Evolutionary conservation across 2,113 vertebrate genomes (phyloP), one percentile per base, ranked within the genome.

Genomic region (Motacilla tschutschensis): DNA sequence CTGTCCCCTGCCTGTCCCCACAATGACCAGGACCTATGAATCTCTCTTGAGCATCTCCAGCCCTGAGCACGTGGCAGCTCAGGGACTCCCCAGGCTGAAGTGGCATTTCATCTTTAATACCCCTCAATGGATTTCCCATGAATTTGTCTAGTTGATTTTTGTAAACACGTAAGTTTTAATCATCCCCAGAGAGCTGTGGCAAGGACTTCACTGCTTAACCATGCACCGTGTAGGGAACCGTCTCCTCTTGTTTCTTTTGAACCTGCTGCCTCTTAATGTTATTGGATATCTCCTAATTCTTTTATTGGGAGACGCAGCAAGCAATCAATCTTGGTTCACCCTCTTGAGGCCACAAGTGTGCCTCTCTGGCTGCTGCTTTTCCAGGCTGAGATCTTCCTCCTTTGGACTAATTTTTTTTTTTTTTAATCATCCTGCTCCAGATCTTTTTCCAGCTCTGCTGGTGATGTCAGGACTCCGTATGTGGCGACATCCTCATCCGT

Each of bases 61-160:
- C 38, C 74, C 38, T 2, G 5, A 85, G 80, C 79, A 33, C 0
- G 0, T 36, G 64, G 85, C 89, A 90, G 87, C 89, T 85, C 36
- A n/a, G 91, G 80, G 82, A 55, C 76, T 85, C 73, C 83, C 84
- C 1, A 3, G 28, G 60, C 79, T 88, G 47, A 69, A 58, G 87
- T 58, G 82, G 72, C 64, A 36, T 88, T 92, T 94, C 80, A 83
- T 93, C 92, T 80, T 89, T 93, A 90, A 94, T 88, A 79, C 65
- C 64, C 85, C 93, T 90, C 79, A 59, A 71, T 94, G 82, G 91
- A 91, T 93, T 93, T 93, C 76, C 93, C 82, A 94, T 93, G 82
- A 83, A 93, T 92, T 89, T 89, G 87, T 87, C 91, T 53, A 36
- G 65, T 59, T 93, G 94, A 90, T 92, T 84, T 92, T 78, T 88